These are phyloP conservation scores for Phaethon lepturus DNA, from an alignment of 2,113 vertebrate species.

Conservation along the genomic window DNA sequence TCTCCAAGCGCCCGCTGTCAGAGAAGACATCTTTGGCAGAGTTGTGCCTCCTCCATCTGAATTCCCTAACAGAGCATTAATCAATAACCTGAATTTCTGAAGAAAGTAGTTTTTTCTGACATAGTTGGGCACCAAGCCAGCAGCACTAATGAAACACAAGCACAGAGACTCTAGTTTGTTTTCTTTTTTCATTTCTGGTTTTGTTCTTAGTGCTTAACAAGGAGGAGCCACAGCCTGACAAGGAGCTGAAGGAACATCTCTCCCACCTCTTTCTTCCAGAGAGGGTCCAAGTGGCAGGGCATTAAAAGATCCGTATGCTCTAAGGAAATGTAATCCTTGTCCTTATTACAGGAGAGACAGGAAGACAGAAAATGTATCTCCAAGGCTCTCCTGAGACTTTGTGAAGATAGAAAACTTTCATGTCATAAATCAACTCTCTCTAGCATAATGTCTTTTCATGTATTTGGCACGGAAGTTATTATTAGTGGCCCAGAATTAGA, in stretches of 20 bases:
- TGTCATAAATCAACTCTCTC: slow-evolving; percentile 75
- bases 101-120: not conserved
- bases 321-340: slow-evolving; percentile 52
- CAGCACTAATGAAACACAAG: slow-evolving; percentile 35
- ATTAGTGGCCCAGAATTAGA: slow-evolving; percentile 38
- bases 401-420: slow-evolving; percentile 66
- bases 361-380: slow-evolving; percentile 64
- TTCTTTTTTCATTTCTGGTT: slow-evolving; percentile 2
- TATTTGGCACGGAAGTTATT: slow-evolving; percentile 32
- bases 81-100: slow-evolving; percentile 22
- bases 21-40: slow-evolving; percentile 4
- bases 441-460: slow-evolving; percentile 58
- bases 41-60: not conserved
- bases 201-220: slow-evolving; percentile 41
- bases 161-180: not conserved
- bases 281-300: not conserved
- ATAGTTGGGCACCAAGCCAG: slow-evolving; percentile 41
- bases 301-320: slow-evolving; percentile 19
- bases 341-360: slow-evolving; percentile 44
- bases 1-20: not conserved
- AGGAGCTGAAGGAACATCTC: slow-evolving; percentile 18
- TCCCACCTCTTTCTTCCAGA: slow-evolving; percentile 52
- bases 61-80: slow-evolving; percentile 40
- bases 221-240: slow-evolving; percentile 38
- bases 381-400: slow-evolving; percentile 60